Percentiles rank a stretch among this genome's conserved stretches.
Conservation (phyloP, 2,113 vertebrate genomes). For the Microtus ochrogaster region DNA sequence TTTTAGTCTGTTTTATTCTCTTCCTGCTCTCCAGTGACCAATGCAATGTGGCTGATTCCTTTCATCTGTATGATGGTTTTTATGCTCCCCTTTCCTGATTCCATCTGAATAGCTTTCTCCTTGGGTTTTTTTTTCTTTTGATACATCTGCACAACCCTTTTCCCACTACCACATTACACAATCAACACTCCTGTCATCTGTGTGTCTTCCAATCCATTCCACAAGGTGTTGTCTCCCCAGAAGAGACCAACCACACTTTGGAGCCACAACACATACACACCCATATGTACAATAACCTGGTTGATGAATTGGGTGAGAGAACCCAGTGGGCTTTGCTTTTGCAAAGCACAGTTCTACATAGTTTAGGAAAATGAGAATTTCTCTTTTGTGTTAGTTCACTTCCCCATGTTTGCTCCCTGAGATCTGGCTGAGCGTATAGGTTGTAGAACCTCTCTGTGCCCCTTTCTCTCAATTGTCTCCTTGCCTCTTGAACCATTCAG, state of each 20-base stretch:
- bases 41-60: neutral
- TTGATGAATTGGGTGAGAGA: neutral
- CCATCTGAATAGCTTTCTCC: neutral
- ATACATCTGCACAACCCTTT: neutral
- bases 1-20: conserved; percentile 7
- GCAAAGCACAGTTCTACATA: neutral
- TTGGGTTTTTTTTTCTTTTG: neutral
- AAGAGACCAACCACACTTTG: neutral
- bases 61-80: neutral
- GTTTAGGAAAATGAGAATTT: neutral
- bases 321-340: neutral
- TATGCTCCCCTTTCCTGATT: neutral
- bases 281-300: neutral
- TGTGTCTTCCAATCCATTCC: neutral
- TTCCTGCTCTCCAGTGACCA: neutral
- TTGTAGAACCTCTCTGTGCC: neutral
- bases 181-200: neutral
- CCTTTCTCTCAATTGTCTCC: neutral
- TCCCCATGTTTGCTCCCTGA: neutral
- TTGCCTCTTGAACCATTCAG: neutral
- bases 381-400: neutral
- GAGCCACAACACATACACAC: neutral
- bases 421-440: neutral
- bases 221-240: neutral
- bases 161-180: neutral